Evolutionary conservation across 2,888 invertebrate genomes (phyloP), one percentile per base, ranked within the genome.

Genomic region (Hyposoter didymator): DNA sequence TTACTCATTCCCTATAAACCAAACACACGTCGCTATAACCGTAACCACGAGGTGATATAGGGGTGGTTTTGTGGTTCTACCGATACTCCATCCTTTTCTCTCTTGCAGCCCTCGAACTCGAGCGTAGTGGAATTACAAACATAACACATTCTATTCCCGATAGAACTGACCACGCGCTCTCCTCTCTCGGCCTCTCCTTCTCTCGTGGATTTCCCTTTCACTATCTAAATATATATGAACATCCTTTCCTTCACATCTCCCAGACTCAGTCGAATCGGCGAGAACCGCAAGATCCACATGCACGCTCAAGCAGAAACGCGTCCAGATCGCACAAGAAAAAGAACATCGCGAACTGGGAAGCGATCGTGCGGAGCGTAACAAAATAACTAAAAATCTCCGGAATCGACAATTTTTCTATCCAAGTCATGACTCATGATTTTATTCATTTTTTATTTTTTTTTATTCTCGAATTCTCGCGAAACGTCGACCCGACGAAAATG

Each of bases 11-110:
- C 67, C 78, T 69, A 86, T 84, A 86, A 73, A 84, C 47, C 82
- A 74, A 87, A 84, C 86, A 84, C 87, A 67, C 78, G 78, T 84
- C 83, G 76, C 84, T 88, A 84, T 84, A 85, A 87, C 88, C 87
- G 55, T 88, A 90, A 90, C 90, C 90, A 72, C 90, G 86, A 87
- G 88, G 86, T 89, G 88, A 89, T 88, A 89, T 90, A 90, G 90
- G 80, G 87, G 88, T 84, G 89, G 91, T 88, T 90, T 90, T 89
- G 90, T 86, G 89, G 88, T 87, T 87, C 86, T 85, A 89, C 89
- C 75, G 55, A 35, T 62, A 45, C 79, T 43, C 70, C 39, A 49
- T 67, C 72, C 78, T 86, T 86, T 82, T 83, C 84, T 69, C 82
- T 84, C 84, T 73, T 39, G 22, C 45, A 39, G 7, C 39, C 8